These are phyloP conservation scores for Harlomillsia oculata DNA, from an alignment of 1,140 invertebrate species.

Conservation along the genomic window DNA sequence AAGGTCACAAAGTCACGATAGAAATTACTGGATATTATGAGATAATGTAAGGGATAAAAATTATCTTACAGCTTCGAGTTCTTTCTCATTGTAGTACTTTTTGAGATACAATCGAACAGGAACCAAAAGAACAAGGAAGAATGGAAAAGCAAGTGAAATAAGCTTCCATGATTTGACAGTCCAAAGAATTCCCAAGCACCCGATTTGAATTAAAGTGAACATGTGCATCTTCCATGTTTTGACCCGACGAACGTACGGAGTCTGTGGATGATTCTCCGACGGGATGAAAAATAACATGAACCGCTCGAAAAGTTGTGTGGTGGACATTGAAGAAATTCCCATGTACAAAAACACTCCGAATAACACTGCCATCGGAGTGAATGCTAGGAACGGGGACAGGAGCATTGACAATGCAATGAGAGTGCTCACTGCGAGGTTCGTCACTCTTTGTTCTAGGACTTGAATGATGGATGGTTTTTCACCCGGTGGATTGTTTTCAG, in stretches of 20 bases:
- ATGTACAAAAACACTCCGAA: slow-evolving; percentile 60
- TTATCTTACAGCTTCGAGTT: slow-evolving; percentile 66
- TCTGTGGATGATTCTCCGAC: slow-evolving; percentile 51
- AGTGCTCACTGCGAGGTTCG: slow-evolving; percentile 60
- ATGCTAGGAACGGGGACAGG: slow-evolving; percentile 62
- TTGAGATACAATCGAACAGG: slow-evolving; percentile 67
- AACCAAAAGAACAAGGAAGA: slow-evolving; percentile 83
- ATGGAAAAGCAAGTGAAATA: slow-evolving; percentile 79
- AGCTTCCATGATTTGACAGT: slow-evolving; percentile 71
- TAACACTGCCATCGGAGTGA: slow-evolving; percentile 49
- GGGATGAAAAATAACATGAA: slow-evolving; percentile 54
- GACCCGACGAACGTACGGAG: slow-evolving; percentile 28
- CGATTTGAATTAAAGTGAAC: slow-evolving; percentile 73
- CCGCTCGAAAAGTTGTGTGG: slow-evolving; percentile 50
- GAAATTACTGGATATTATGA: not conserved
- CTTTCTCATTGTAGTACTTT: slow-evolving; percentile 63
- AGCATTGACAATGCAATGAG: slow-evolving; percentile 69
- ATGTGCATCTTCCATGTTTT: slow-evolving; percentile 85
- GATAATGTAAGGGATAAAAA: not conserved
- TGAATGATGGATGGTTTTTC: slow-evolving; percentile 32
- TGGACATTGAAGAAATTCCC: slow-evolving; percentile 53
- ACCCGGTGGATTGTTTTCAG: slow-evolving; percentile 33
- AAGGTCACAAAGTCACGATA: too few relatives aligned
- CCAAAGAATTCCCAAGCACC: slow-evolving; percentile 68
- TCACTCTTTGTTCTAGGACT: slow-evolving; percentile 62